Percentiles rank a stretch among this genome's conserved stretches.
Evolutionary conservation across 2,888 invertebrate species (phyloP).

Genomic region (Torymus aiolomorphi): DNA sequence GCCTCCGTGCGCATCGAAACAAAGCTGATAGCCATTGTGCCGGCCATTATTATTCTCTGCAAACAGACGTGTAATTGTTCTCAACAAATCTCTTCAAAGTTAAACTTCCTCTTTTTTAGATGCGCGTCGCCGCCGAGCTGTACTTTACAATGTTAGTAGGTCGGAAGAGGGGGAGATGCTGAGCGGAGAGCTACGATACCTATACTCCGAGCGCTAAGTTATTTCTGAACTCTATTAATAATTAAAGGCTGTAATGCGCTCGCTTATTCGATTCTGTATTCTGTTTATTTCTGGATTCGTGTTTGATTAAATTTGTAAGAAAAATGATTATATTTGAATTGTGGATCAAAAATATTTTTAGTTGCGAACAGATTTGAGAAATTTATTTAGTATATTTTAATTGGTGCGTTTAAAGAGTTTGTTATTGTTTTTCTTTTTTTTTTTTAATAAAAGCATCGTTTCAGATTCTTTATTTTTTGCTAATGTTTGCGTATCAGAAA

Average conservation of each 20-base stretch:
- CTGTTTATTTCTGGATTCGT: no score
- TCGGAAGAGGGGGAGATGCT: background rate
- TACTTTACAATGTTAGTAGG: constrained; percentile 42
- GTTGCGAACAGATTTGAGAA: no score
- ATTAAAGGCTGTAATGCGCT: constrained; percentile 13
- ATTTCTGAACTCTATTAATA: constrained; percentile 44
- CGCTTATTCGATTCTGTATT: background rate
- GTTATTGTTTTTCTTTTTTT: no score
- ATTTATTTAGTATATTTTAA: no score
- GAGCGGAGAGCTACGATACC: no score
- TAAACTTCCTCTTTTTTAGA: constrained; percentile 10
- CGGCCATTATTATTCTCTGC: constrained; percentile 11
- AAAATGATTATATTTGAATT: no score
- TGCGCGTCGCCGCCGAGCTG: background rate
- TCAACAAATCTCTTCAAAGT: constrained; percentile 32
- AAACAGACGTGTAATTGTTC: constrained; percentile 46
- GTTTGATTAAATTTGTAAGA: no score
- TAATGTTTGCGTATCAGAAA: no score
- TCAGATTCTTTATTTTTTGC: no score
- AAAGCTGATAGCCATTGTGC: constrained; percentile 32
- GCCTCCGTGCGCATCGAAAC: background rate
- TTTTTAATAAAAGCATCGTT: no score
- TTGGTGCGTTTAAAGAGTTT: no score
- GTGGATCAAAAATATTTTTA: no score
- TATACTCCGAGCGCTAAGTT: background rate